These are phyloP conservation scores for Embidobia sp. DNA, from an alignment of 2,888 invertebrate species.

Conservation along the genomic window DNA sequence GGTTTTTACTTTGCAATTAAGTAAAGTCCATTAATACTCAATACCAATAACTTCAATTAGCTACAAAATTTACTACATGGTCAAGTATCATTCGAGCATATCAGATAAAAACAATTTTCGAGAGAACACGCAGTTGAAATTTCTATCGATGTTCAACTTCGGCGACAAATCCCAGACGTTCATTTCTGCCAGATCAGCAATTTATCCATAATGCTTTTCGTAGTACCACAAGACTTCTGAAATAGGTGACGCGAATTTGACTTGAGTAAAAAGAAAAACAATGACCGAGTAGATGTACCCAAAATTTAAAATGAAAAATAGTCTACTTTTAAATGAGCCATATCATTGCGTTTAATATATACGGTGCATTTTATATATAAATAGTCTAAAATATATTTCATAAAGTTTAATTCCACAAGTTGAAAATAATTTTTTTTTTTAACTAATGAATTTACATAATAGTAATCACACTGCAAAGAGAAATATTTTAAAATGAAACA, in stretches of 20 bases:
- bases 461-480: too few relatives aligned
- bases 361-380: too few relatives aligned
- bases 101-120: slow-evolving; percentile 37
- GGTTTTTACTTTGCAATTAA: slow-evolving; percentile 1
- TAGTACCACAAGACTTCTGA: slow-evolving; percentile 30
- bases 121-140: slow-evolving; percentile 32
- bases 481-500: too few relatives aligned
- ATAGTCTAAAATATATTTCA: too few relatives aligned
- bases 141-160: slow-evolving; percentile 36
- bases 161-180: slow-evolving; percentile 52
- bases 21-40: slow-evolving; percentile 4
- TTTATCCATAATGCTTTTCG: slow-evolving; percentile 48
- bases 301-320: too few relatives aligned
- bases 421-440: too few relatives aligned
- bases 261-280: slow-evolving; percentile 21
- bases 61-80: slow-evolving; percentile 2
- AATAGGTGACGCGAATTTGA: slow-evolving; percentile 44
- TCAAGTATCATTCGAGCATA: slow-evolving; percentile 29
- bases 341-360: too few relatives aligned
- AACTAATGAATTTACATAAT: too few relatives aligned
- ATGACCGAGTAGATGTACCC: too few relatives aligned
- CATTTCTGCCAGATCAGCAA: slow-evolving; percentile 57
- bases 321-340: too few relatives aligned
- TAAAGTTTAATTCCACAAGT: too few relatives aligned
- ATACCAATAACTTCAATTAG: slow-evolving; percentile 21